A percentile compares a stretch with the other conserved stretches of the same genome.
These are phyloP conservation scores for Acleris holmiana DNA, from an alignment of 2,888 invertebrate genomes.

Conservation along the genomic window DNA sequence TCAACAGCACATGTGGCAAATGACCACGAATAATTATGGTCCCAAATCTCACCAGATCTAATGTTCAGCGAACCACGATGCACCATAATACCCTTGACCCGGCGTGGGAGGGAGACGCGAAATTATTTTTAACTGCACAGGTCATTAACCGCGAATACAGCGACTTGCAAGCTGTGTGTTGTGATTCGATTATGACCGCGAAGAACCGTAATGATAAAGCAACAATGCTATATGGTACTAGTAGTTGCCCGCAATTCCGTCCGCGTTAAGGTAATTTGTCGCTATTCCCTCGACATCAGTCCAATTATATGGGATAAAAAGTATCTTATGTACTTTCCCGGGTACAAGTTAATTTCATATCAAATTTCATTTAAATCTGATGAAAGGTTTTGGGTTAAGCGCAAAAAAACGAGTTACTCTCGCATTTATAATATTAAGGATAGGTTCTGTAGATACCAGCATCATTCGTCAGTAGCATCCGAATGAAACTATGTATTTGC, in stretches of 20 bases:
- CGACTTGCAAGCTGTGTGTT: slow-evolving; percentile 51
- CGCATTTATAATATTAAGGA: not conserved
- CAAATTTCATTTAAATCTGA: too few species aligned
- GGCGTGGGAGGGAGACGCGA: slow-evolving; percentile 65
- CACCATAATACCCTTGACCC: slow-evolving; percentile 64
- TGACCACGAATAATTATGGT: slow-evolving; percentile 47
- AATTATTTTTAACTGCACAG: slow-evolving; percentile 67
- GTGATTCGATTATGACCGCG: slow-evolving; percentile 40
- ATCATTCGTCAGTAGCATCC: slow-evolving; percentile 17
- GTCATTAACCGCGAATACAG: slow-evolving; percentile 65
- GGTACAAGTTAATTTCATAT: too few species aligned
- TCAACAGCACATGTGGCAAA: slow-evolving; percentile 35
- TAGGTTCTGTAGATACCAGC: not conserved
- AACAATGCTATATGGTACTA: slow-evolving; percentile 5
- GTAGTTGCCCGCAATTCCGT: too few species aligned
- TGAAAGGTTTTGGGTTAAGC: too few species aligned
- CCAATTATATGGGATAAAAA: too few species aligned
- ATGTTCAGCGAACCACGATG: slow-evolving; percentile 39
- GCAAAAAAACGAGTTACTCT: too few species aligned
- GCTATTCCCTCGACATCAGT: too few species aligned
- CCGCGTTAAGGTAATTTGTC: too few species aligned
- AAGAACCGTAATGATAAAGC: slow-evolving; percentile 17
- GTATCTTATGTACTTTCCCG: too few species aligned
- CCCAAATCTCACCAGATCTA: slow-evolving; percentile 41
- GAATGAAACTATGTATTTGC: slow-evolving; percentile 29